Evolutionary conservation across 1,140 invertebrate genomes (phyloP), one percentile per base, ranked within the genome.

Genomic region (Caenorhabditis brenneri): DNA sequence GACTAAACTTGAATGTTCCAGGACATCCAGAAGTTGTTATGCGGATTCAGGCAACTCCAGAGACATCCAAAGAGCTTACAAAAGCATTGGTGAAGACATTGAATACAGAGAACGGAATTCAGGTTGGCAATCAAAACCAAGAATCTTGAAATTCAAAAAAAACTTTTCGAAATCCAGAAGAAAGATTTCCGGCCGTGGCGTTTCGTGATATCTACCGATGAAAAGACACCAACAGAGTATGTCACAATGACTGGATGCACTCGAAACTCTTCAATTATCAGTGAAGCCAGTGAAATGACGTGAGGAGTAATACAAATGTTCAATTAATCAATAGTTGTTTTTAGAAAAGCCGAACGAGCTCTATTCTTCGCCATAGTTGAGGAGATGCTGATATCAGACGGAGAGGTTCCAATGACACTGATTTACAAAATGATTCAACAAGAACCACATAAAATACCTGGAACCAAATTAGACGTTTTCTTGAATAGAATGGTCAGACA

Each of bases 271-370:
- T 42, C 33, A 1, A 24, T 74, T 24, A 74, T 74, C 36, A 74
- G 65, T 74, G 65, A 74, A 46, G 65, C 65, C 65, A 74, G 65
- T 22, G 36, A 46, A 2, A 10, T 74, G 36, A 74, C 65, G 65
- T 74, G 5, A 42, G 36, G 19, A 16, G 3, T 36, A 27, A 27
- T 36, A n/a, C n/a, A n/a, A 27, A 58, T 58, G 27, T 58, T n/a
- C 10, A 5, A 58, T 7, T 27, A 9, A 5, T 2, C 5, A 58
- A 58, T 19, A 7, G 3, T 36, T 15, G 10, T 12, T 74, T 42
- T 6, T 36, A 74, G 65, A 74, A 74, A 74, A 74, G 15, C 36
- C 1, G 65, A 74, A 24, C 65, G 65, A 6, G 65, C 65, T 42
- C 22, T 74, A 0, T 31, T 74, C n/a, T n/a, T 74, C 1, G 65